Evolutionary conservation across 2,888 invertebrate species (phyloP).

Genomic region (Marasmarcha lunaedactyla): DNA sequence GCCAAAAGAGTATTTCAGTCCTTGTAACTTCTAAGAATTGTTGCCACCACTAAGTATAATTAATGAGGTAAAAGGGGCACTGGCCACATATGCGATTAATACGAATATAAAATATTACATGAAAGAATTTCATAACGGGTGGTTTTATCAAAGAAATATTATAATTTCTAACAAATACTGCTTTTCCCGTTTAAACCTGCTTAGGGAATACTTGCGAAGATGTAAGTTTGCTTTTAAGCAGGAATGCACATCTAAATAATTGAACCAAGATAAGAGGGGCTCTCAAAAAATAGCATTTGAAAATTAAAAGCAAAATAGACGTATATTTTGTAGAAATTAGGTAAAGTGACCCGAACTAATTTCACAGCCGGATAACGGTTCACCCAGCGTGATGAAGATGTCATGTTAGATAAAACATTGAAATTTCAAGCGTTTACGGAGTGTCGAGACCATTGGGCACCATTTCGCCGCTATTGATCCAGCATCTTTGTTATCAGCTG

Average conservation of each 20-base stretch:
- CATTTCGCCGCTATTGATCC: conserved; percentile 21
- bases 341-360: too few species aligned
- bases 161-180: conserved; percentile 19
- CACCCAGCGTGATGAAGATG: not conserved
- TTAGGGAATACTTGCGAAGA: not conserved
- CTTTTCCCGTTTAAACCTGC: conserved; percentile 16
- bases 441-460: conserved; percentile 13
- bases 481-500: conserved; percentile 17
- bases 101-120: conserved; percentile 1
- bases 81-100: not conserved
- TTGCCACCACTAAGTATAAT: too few species aligned
- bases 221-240: not conserved
- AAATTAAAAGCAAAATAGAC: too few species aligned
- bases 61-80: not conserved
- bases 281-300: too few species aligned
- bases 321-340: too few species aligned
- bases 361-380: not conserved
- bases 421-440: too few species aligned
- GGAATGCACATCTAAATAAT: not conserved
- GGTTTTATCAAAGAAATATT: conserved; percentile 20
- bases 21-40: too few species aligned
- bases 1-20: too few species aligned
- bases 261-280: too few species aligned
- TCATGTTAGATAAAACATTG: too few species aligned
- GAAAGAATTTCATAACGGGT: conserved; percentile 1